Conservation (phyloP, 2,797 vertebrate genomes). For the Dermochelys coriacea region DNA sequence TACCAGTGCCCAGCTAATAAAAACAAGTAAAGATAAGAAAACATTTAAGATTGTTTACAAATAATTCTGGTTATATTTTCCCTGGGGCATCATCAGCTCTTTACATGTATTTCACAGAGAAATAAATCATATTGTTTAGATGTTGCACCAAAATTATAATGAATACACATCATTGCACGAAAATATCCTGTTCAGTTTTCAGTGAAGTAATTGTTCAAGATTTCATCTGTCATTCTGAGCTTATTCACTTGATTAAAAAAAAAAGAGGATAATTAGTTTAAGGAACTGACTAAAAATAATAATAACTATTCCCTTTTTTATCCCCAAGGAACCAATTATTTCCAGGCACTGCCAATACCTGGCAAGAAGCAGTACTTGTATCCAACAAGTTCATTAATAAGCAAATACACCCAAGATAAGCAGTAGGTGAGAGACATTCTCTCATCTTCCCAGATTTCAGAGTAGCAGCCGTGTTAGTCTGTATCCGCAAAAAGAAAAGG, state of each 20-base stretch:
- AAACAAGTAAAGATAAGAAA: neutral
- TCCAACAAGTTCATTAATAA: neutral
- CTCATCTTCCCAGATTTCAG: neutral
- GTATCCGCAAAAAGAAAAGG: too few relatives aligned
- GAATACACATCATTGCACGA: neutral
- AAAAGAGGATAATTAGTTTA: slow-evolving; percentile 13
- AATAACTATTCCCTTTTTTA: neutral
- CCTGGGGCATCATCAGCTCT: neutral
- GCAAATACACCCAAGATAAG: neutral
- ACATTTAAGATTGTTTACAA: neutral
- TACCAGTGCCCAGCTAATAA: neutral
- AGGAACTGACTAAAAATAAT: neutral
- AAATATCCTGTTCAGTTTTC: neutral
- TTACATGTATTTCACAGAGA: neutral
- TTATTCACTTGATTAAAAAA: neutral
- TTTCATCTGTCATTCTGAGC: neutral
- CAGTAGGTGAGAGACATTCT: neutral
- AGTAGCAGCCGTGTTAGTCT: too few relatives aligned
- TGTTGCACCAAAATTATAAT: neutral
- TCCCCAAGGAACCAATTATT: slow-evolving; percentile 71
- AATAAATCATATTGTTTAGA: neutral
- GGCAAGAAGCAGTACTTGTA: neutral
- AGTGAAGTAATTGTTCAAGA: neutral
- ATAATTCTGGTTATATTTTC: neutral
- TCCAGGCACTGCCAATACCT: neutral